Base-by-base conservation (phyloP, 2,797 vertebrate species). In the Nasua narica region DNA sequence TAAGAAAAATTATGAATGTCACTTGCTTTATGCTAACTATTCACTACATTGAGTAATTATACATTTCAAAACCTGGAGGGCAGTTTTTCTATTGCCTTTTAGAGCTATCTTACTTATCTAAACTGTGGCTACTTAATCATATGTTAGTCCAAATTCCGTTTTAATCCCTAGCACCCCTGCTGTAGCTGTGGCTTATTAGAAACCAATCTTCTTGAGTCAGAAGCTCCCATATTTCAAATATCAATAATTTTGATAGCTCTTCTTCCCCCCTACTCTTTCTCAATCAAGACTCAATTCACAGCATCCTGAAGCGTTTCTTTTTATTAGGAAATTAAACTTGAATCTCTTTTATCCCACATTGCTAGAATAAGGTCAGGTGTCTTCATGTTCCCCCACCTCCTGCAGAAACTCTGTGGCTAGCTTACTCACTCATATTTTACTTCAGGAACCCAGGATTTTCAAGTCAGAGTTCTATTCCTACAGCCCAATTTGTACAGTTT, bases 21-120 rank as follows among this genome's bases (percentile, higher is more conserved):
- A 91, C 27, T 86, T 72, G 10, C 94, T 81, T 94, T 60, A 93
- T 87, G 76, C 40, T 85, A 85, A 93, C 43, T 21, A 91, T 70
- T 86, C 70, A 81, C 18, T 91, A 84, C 27, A 32, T 81, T 95
- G 74, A 90, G 32, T 54, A 74, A 67, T 70, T 43, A 85, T 8
- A 74, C 72, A 92, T 91, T 88, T 96, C 19, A 69, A 95, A 97
- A 92, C n/a, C 18, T 86, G 43, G 29, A 90, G 14, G 40, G 15
- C 7, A 90, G 37, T 83, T 62, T n/a, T 93, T 88, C 60, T 89
- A 23, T 60, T 60, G 37, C 25, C 5, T 29, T 87, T 89, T 78
- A 90, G 70, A 83, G 58, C 29, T 89, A 91, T 27, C 77, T 81
- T 74, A 60, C 35, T 76, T 83, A 84, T 52, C 67, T 78, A 74